phyloP scores from a whole-genome alignment of 2,113 vertebrate species.

The Odocoileus hemionus region DNA sequence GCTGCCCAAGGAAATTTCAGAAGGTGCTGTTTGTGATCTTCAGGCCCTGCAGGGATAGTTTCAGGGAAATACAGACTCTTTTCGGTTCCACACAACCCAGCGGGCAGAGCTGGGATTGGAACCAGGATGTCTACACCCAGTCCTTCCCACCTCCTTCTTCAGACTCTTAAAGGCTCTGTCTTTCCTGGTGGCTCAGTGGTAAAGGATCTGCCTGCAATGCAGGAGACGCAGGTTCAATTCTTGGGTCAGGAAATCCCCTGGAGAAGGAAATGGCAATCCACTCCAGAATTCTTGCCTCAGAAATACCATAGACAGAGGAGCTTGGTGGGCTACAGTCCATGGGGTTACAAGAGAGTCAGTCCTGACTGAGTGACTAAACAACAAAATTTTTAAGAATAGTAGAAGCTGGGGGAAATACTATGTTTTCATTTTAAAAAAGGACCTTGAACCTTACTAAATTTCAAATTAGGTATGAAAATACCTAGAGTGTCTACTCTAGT shows the following conservation, averaged over 20 bases:
- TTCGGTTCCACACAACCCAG: background rate
- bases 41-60: background rate
- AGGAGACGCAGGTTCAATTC: background rate
- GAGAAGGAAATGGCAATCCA: background rate
- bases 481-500: background rate
- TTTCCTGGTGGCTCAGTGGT: background rate
- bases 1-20: rapidly evolving
- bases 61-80: rapidly evolving
- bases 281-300: background rate
- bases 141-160: rapidly evolving
- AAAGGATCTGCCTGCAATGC: background rate
- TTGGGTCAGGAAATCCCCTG: background rate
- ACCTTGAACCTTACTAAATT: background rate
- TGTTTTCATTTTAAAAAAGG: background rate
- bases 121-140: rapidly evolving
- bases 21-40: too few species aligned
- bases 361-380: rapidly evolving
- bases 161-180: background rate
- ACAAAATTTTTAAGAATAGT: background rate
- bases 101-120: rapidly evolving
- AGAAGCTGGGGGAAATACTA: background rate
- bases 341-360: background rate
- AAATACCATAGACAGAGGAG: background rate
- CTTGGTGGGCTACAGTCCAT: background rate
- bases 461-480: background rate